Conservation (phyloP, 35 echinoderm and acorn worm species). For the Strongylocentrotus purpuratus region DNA sequence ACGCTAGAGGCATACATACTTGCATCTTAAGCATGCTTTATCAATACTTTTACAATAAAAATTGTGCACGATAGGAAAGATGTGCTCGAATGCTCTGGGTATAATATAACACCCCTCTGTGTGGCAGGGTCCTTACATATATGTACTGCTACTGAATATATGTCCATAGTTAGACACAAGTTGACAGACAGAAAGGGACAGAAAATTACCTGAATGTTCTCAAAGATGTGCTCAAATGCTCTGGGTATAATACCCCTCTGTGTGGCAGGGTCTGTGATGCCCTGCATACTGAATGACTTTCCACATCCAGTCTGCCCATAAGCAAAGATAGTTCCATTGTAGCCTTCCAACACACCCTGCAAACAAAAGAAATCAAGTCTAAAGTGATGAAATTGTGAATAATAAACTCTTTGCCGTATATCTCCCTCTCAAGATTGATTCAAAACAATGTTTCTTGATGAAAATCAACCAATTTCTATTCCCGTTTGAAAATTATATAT, state of each 20-base stretch:
- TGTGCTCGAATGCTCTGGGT: slow-evolving; percentile 92
- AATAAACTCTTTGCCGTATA: too few species aligned
- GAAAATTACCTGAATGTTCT: slow-evolving; percentile 83
- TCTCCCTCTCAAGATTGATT: too few species aligned
- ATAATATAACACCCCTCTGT: slow-evolving; percentile 76
- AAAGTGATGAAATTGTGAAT: too few species aligned
- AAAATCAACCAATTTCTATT: too few species aligned
- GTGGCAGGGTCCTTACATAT: too few species aligned
- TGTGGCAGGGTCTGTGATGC: slow-evolving; percentile 89
- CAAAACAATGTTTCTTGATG: not conserved
- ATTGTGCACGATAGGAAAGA: too few species aligned
- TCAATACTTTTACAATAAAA: too few species aligned
- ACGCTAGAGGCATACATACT: too few species aligned
- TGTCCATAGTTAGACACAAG: slow-evolving; percentile 79
- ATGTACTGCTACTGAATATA: slow-evolving; percentile 97
- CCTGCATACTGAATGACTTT: slow-evolving; percentile 99
- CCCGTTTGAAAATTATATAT: too few species aligned
- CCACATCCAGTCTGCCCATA: slow-evolving; percentile 98
- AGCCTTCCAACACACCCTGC: slow-evolving; percentile 94
- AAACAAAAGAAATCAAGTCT: slow-evolving; percentile 40
- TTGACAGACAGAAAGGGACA: too few species aligned
- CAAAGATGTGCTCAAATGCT: slow-evolving; percentile 99
- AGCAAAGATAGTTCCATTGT: slow-evolving; percentile 99
- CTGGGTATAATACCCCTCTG: slow-evolving; percentile 93
- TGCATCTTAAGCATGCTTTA: too few species aligned